Percentiles rank a stretch among this genome's conserved stretches.
Conservation (phyloP, 2,888 invertebrate genomes). For the Sepiola atlantica region DNA sequence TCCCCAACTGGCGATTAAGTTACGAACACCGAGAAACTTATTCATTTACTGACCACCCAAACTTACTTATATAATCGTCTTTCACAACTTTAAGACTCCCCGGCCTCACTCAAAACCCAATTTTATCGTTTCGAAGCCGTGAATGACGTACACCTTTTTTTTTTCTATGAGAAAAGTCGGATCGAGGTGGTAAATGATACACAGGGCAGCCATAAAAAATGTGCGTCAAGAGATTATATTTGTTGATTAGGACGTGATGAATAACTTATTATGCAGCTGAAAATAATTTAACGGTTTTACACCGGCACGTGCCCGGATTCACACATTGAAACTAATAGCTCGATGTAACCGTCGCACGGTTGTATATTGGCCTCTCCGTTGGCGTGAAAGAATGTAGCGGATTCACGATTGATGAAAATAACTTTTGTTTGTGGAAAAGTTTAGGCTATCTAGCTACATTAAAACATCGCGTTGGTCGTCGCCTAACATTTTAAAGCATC, state of each 20-base stretch:
- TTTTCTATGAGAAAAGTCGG: neutral
- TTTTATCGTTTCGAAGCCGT: too few relatives aligned
- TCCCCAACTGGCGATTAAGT: neutral
- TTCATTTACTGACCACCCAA: neutral
- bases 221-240: neutral
- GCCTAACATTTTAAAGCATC: too few relatives aligned
- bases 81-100: too few relatives aligned
- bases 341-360: neutral
- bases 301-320: neutral
- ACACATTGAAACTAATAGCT: neutral
- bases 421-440: too few relatives aligned
- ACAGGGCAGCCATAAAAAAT: neutral
- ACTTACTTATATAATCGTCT: neutral
- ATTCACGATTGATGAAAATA: too few relatives aligned
- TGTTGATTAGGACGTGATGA: neutral
- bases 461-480: too few relatives aligned
- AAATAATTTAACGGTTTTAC: neutral
- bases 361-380: too few relatives aligned
- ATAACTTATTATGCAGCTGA: neutral
- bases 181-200: neutral
- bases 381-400: too few relatives aligned
- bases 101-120: too few relatives aligned
- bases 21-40: neutral
- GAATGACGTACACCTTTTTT: neutral
- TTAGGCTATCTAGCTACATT: too few relatives aligned